Evolutionary conservation across 2,888 invertebrate genomes (phyloP), one percentile per base, ranked within the genome.

Genomic region (Ganaspis brasiliensis): DNA sequence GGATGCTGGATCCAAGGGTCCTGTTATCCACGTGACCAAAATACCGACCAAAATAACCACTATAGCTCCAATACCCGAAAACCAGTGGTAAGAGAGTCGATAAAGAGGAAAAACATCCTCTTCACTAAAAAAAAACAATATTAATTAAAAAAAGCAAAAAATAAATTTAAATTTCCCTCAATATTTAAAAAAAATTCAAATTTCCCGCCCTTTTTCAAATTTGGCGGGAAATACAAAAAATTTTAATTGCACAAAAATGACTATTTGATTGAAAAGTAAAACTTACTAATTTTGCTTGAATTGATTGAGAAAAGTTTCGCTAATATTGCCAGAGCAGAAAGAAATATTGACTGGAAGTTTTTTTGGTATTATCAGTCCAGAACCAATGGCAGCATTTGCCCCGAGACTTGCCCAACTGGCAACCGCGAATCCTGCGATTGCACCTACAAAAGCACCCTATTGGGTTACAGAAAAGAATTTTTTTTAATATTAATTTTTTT

Each of bases 41-140:
- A 94, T 92, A 0, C 97, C 97, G 0, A 96, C 95, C 0, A 94
- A 75, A 21, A 97, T 87, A 0, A 96, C 96, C 0, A 95, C 93
- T 0, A 93, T 71, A 0, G 95, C 93, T 0, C 96, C 97, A 72
- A 96, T 92, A 0, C 96, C 95, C 52, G 96, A 95, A 77, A 96
- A 95, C 96, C 96, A 97, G 89, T 96, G 95, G 90, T 96, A 97
- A 0, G 96, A 96, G 59, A 97, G 87, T 10, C 96, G 94, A 91
- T 96, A 97, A 14, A 96, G 89, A 0, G 96, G 95, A 89, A 96
- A 96, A 63, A 95, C 93, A 72, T 92, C 88, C 2, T 93, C 93
- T 74, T 91, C 90, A 56, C 90, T 90, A 79, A 10, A 79, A 81
- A 75, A 52, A 55, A 67, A 52, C 75, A 73, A 76, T 21, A 57